These are phyloP conservation scores for Ophioderma brevispina DNA, from an alignment of 35 echinoderm and acorn worm genomes.

Conservation along the genomic window DNA sequence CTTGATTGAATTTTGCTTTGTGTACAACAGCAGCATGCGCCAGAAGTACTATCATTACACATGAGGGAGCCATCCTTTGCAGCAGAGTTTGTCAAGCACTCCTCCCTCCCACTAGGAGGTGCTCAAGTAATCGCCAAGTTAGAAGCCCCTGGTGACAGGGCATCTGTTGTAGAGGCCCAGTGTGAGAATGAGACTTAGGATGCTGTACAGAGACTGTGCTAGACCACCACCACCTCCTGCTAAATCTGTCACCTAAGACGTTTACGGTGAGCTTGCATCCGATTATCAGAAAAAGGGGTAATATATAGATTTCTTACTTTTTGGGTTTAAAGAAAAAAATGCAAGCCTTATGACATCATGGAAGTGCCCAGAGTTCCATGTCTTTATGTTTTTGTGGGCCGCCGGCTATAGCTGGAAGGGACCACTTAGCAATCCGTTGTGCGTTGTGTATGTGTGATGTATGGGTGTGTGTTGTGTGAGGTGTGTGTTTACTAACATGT, in stretches of 20 bases:
- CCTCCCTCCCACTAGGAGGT: constrained; percentile 48
- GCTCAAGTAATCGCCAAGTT: constrained; percentile 53
- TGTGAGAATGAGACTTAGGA: constrained; percentile 72
- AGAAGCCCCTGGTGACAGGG: constrained; percentile 61
- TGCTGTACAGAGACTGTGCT: constrained; percentile 87
- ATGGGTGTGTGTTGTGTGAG: no score
- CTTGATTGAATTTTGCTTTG: no score
- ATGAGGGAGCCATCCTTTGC: constrained; percentile 74
- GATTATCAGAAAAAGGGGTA: no score
- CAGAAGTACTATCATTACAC: constrained; percentile 49
- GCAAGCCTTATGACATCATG: no score
- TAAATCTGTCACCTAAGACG: constrained; percentile 29
- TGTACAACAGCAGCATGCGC: constrained; percentile 63
- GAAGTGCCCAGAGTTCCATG: no score
- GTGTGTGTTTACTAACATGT: no score
- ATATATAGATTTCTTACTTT: no score
- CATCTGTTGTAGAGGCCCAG: constrained; percentile 56
- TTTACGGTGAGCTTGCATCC: neutral
- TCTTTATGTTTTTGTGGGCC: no score
- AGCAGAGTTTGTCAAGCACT: constrained; percentile 70
- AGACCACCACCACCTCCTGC: constrained; percentile 76
- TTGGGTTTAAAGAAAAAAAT: no score
- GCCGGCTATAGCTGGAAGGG: no score
- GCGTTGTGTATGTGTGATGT: no score
- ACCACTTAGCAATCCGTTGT: no score